phyloP scores from a whole-genome alignment of 2,888 invertebrate species.

The Ypsolopha sequella region DNA sequence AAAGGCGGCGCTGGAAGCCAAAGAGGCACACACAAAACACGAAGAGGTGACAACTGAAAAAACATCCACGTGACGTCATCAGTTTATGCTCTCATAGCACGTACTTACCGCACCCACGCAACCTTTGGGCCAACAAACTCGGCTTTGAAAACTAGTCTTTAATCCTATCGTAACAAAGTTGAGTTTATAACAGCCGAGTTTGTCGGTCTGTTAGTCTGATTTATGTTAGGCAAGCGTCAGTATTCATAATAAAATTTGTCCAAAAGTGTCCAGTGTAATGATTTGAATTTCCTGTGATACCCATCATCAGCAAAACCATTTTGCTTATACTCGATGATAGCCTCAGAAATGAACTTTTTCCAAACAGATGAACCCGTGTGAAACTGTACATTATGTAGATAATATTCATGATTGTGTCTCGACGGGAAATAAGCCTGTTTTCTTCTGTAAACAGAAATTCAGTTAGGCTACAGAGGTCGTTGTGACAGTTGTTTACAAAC shows the following conservation, averaged over 20 bases:
- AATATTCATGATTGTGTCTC: no score
- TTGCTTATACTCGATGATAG: no score
- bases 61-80: not conserved
- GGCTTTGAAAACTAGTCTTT: not conserved
- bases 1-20: constrained; percentile 39
- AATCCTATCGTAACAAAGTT: not conserved
- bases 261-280: constrained; percentile 11
- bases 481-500: no score
- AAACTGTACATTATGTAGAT: no score
- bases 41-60: constrained; percentile 16
- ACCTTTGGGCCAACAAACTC: not conserved
- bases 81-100: not conserved
- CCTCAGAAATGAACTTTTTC: no score
- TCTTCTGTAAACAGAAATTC: no score
- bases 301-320: no score
- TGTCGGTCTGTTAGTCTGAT: constrained; percentile 30
- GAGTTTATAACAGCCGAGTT: not conserved
- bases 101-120: constrained; percentile 4
- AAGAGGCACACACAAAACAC: constrained; percentile 18
- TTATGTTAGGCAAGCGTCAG: constrained; percentile 46
- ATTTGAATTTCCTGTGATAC: no score
- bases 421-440: no score
- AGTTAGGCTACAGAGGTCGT: no score
- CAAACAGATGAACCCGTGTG: no score
- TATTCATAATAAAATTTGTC: constrained; percentile 57